Percentiles rank a stretch among this genome's conserved stretches.
Evolutionary conservation across 2,113 vertebrate genomes (phyloP).

Genomic region (Calidris pugnax): DNA sequence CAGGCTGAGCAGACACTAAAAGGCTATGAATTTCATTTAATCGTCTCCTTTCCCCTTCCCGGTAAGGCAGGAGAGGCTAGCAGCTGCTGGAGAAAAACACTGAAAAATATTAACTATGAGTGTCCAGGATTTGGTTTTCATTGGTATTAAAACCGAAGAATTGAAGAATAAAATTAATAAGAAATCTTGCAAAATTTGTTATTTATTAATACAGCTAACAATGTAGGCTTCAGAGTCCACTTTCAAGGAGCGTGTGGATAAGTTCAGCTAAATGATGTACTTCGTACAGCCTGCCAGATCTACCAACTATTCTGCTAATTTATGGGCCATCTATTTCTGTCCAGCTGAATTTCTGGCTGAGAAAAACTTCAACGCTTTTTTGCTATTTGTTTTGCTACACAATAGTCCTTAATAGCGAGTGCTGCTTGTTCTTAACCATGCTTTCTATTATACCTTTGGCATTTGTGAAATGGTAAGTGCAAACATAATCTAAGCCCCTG

Average conservation of each 20-base stretch:
- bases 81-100: background rate
- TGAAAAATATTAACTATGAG: background rate
- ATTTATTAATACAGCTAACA: background rate
- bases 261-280: background rate
- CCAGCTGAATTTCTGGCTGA: background rate
- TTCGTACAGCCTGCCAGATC: constrained; percentile 12
- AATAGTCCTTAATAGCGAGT: background rate
- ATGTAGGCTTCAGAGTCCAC: background rate
- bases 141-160: background rate
- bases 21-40: constrained; percentile 46
- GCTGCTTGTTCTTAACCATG: background rate
- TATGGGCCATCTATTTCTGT: background rate
- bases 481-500: background rate
- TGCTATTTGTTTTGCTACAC: background rate
- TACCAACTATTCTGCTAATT: constrained; percentile 12
- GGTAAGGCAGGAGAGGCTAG: background rate
- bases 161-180: background rate
- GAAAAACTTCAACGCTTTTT: background rate
- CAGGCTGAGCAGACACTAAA: background rate
- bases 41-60: background rate
- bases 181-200: background rate
- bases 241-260: background rate
- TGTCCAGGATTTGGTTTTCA: background rate
- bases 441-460: background rate
- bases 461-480: background rate